Conservation (phyloP, 2,888 invertebrate genomes). For the Leptinotarsa tumamoca region DNA sequence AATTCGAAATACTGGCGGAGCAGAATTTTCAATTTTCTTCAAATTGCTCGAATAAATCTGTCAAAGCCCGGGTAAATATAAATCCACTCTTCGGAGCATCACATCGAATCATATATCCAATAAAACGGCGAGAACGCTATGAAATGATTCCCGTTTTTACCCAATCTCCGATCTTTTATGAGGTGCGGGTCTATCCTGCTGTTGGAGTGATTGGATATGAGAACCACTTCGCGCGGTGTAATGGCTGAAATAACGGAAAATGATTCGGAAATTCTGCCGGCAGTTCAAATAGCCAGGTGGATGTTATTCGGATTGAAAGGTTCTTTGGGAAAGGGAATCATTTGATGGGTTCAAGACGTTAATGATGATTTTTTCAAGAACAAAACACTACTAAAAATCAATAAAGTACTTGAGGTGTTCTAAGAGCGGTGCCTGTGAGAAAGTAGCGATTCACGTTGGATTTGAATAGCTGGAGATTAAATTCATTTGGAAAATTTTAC, state of each 20-base stretch:
- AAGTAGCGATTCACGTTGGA: too few species aligned
- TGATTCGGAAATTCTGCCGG: background rate
- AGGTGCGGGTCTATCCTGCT: constrained; percentile 2
- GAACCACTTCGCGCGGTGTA: background rate
- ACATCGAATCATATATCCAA: constrained; percentile 15
- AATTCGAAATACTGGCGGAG: background rate
- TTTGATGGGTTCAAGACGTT: too few species aligned
- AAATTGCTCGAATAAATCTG: constrained; percentile 21
- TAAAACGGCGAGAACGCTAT: constrained; percentile 4
- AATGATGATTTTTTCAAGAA: too few species aligned
- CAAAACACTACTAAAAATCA: too few species aligned
- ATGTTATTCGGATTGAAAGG: too few species aligned
- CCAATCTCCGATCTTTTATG: constrained; percentile 10
- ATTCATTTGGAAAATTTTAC: too few species aligned
- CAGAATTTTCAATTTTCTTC: constrained; percentile 15
- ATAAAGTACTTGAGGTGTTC: too few species aligned
- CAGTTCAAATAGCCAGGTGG: too few species aligned
- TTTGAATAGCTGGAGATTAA: too few species aligned
- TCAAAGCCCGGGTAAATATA: constrained; percentile 13
- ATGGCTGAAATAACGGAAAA: background rate
- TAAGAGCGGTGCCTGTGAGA: too few species aligned
- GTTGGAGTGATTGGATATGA: background rate
- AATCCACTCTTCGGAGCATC: constrained; percentile 15
- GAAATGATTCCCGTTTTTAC: constrained; percentile 14
- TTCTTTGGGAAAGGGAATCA: too few species aligned